Evolutionary conservation across 2,113 vertebrate species (phyloP), one percentile per base, ranked within the genome.

Genomic region (Erythrocebus patas): DNA sequence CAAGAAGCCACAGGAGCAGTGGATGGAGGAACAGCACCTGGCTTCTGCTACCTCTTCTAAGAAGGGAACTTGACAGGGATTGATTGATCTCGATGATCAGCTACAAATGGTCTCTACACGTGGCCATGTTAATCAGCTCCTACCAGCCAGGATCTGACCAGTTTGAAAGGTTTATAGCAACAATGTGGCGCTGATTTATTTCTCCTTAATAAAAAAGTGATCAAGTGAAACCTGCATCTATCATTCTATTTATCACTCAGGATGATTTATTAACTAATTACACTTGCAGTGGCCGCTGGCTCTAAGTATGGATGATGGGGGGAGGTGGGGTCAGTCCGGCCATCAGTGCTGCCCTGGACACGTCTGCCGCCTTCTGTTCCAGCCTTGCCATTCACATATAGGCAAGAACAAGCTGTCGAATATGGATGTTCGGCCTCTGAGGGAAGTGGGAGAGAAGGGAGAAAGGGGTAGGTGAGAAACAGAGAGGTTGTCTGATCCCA

Each of bases 201-300:
- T 98, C 98, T 96, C 98, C 98, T 99, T 99, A 99, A 99, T 99
- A 99, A 99, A 99, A 99, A 99, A 98, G 98, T 99, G 99, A 99
- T 99, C 99, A 99, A 98, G 98, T 99, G 99, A 99, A 98, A 98
- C 99, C 98, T 98, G 98, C 98, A 99, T 99, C 99, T 98, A 99
- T 99, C 99, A 99, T 98, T 98, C 99, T 99, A 98, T 99, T 99
- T 99, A 99, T 99, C 99, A 98, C 98, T 98, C 96, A 59, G 92
- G 97, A 98, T 99, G 98, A 99, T 99, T 99, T 99, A 99, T 99
- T 98, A 99, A 99, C 98, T 99, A 99, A 99, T 99, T 99, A 99
- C 97, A 98, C 98, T 98, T 98, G 97, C 97, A 97, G 98, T 98
- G 98, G 98, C 98, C 96, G 88, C 98, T 98, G 98, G 98, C 98